These are phyloP conservation scores for Gerosis bhagava DNA, from an alignment of 2,888 invertebrate genomes.

Conservation along the genomic window DNA sequence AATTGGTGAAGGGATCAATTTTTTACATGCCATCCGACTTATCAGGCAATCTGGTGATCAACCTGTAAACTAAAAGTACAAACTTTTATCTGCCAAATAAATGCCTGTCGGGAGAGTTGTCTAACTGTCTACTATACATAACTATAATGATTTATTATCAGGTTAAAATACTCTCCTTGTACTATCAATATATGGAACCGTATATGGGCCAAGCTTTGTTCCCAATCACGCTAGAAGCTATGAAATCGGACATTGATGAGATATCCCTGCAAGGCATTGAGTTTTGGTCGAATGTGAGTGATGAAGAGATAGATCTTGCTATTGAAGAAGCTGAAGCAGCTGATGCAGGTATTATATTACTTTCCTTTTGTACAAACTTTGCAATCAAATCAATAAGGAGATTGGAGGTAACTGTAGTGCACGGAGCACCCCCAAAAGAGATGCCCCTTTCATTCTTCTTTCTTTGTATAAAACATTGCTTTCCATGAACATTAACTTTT, in stretches of 20 bases:
- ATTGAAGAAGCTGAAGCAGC: conserved; percentile 97
- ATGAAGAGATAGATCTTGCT: conserved; percentile 98
- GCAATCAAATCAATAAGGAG: no score
- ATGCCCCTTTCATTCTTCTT: no score
- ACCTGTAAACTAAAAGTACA: no score
- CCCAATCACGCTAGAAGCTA: conserved; percentile 98
- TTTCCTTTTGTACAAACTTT: background rate
- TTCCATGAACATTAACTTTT: no score
- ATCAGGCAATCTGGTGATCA: no score
- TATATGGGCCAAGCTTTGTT: conserved; percentile 99
- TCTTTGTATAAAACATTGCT: no score
- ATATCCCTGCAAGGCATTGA: conserved; percentile 99
- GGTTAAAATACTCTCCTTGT: conserved; percentile 97
- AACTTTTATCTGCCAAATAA: no score
- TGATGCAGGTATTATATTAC: conserved; percentile 84
- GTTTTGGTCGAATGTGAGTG: conserved; percentile 99
- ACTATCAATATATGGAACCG: conserved; percentile 99
- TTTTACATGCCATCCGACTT: no score
- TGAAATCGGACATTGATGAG: conserved; percentile 98
- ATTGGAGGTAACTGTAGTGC: no score
- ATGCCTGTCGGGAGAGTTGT: no score
- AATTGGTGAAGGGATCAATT: no score
- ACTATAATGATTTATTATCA: conserved; percentile 36
- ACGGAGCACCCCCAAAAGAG: no score
- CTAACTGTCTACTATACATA: background rate